Conservation (phyloP, 2,888 invertebrate genomes). For the Blomia tropicalis region DNA sequence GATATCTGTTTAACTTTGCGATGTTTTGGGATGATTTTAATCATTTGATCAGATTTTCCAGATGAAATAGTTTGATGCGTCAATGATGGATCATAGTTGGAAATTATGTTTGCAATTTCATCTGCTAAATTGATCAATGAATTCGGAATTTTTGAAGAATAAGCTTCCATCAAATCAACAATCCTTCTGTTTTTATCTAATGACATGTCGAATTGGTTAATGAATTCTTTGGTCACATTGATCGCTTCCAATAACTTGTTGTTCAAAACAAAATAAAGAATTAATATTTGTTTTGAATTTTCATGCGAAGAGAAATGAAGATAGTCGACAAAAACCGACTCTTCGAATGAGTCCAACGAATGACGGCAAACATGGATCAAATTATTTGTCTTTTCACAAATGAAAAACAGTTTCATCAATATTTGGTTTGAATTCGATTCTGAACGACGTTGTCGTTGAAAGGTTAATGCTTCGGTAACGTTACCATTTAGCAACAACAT, state of each 20-base stretch:
- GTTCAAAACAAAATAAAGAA: conserved; percentile 20
- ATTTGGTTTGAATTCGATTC: conserved; percentile 40
- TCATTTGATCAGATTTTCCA: not conserved
- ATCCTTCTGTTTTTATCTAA: conserved; percentile 12
- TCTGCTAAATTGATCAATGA: conserved; percentile 8
- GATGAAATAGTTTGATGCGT: not conserved
- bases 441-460: conserved; percentile 44
- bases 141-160: conserved; percentile 7
- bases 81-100: not conserved
- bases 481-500: conserved; percentile 17
- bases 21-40: conserved; percentile 17
- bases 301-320: not conserved
- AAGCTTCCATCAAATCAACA: conserved; percentile 6
- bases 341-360: conserved; percentile 18
- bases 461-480: conserved; percentile 47
- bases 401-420: conserved; percentile 45
- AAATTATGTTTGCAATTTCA: conserved; percentile 11
- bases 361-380: conserved; percentile 4
- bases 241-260: conserved; percentile 21
- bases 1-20: not conserved
- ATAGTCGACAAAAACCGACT: conserved; percentile 13
- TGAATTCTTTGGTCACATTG: conserved; percentile 14
- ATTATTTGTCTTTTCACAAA: conserved; percentile 37
- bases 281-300: conserved; percentile 20
- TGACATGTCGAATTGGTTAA: not conserved